Evolutionary conservation across 2,888 invertebrate genomes (phyloP), one percentile per base, ranked within the genome.

Genomic region (Linhomoeus sp.): DNA sequence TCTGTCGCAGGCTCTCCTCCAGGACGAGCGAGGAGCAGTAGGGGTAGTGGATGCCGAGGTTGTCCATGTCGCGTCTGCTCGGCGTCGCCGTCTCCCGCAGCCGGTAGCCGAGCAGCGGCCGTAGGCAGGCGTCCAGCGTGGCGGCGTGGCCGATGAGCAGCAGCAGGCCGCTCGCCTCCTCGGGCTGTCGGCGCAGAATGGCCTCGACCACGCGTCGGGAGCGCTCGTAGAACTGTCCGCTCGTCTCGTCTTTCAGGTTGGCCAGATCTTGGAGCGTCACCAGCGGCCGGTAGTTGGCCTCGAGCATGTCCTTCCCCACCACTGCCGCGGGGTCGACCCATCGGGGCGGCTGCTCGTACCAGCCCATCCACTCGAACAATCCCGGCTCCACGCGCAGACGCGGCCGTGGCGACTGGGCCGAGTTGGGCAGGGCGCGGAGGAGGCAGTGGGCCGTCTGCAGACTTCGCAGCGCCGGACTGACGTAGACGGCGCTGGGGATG

Each of bases 91-190:
- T 39, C n/a, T n/a, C n/a, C n/a, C n/a, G n/a, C n/a, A n/a, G n/a
- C n/a, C 46, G 39, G 9, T 47, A 38, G 5, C 80, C 81, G 1
- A 77, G 67, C 39, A 83, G 64, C 59, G 80, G 78, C 43, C 80
- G 72, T 1, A 81, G 77, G 57, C 80, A 80, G 12, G 81, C 76
- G 60, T 88, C 88, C 51, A 88, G 66, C 0, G 85, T 82, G 0
- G 82, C 78, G 1, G 88, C 86, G 70, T 92, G 90, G 0, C 81
- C 88, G 15, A 90, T 78, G 56, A 90, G 72, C 46, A 90, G 70
- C 40, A 88, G 69, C 67, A 84, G 83, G 19, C 85, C 86, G 54
- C 73, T 9, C 15, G 42, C 35, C 19, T 15, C 22, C 24, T 29
- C 29, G 7, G 7, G 12, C 7, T 12, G 29, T 9, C 29, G 29